Percentiles rank a stretch among this genome's conserved stretches.
These are phyloP conservation scores for Parnassius glacialis DNA, from an alignment of 2,888 invertebrate genomes.

Conservation along the genomic window DNA sequence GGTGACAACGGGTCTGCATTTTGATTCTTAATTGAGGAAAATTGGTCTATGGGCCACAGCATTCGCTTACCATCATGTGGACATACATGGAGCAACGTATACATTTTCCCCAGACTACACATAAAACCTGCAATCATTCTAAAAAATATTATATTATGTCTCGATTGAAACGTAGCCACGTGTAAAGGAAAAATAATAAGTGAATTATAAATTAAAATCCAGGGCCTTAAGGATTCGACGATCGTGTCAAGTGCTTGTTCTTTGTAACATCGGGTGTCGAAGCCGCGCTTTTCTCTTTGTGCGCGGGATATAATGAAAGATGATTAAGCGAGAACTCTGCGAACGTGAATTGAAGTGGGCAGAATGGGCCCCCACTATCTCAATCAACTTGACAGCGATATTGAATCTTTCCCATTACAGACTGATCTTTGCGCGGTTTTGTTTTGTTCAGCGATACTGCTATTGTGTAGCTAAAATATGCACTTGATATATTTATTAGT, in stretches of 20 bases:
- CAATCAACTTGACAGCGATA: constrained; percentile 23
- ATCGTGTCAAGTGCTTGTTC: constrained; percentile 9
- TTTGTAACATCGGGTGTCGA: constrained; percentile 11
- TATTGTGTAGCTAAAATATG: too few relatives aligned
- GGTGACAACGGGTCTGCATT: too few relatives aligned
- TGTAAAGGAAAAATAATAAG: constrained; percentile 5
- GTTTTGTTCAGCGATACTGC: neutral
- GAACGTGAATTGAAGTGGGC: neutral
- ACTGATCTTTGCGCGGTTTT: constrained; percentile 8
- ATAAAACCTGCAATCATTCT: neutral
- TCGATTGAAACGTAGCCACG: neutral
- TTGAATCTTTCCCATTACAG: constrained; percentile 14
- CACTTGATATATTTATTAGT: too few relatives aligned
- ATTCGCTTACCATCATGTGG: too few relatives aligned
- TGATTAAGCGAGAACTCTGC: constrained; percentile 20
- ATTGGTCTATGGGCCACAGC: too few relatives aligned
- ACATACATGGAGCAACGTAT: too few relatives aligned
- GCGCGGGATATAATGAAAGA: constrained; percentile 21
- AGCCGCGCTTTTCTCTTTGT: constrained; percentile 11
- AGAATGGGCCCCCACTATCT: constrained; percentile 11
- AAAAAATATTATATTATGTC: neutral
- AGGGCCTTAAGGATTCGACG: neutral
- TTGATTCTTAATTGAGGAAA: too few relatives aligned
- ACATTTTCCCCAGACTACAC: too few relatives aligned
- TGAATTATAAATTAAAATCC: constrained; percentile 3